Evolutionary conservation across 2,888 invertebrate species (phyloP), one percentile per base, ranked within the genome.

Genomic region (Leptogaster cylindrica): DNA sequence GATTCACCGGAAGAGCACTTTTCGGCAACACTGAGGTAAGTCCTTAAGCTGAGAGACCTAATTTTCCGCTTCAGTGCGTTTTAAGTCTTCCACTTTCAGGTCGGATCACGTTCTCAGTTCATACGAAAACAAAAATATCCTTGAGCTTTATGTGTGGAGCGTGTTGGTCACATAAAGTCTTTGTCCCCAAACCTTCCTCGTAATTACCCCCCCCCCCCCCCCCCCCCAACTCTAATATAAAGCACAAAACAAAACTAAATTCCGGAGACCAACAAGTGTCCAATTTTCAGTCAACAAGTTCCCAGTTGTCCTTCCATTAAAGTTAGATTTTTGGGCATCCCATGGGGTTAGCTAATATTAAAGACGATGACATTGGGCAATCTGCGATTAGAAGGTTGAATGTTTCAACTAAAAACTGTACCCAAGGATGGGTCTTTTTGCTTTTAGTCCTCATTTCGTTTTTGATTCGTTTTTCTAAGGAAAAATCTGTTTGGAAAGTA

Each of bases 101-200:
- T 52, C 58, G 52, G 46, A 65, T 68, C 68, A 68, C 68, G 68
- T 68, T 65, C 48, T 44, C 41, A 31, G 52, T 14, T 10, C 52
- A 14, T 8, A 10, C 12, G 14, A 33, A 1, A 2, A 52, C 20
- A 41, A 27, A 25, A 68, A 52, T 50, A n/a, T n/a, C n/a, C n/a
- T 41, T 27, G 50, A 55, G 65, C 65, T 68, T 68, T 68, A 68
- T 68, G 68, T 65, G 65, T 68, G 50, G 39, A 52, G 65, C 68
- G 68, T 68, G 68, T 65, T 68, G 65, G 68, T 65, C 68, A 68
- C 58, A 58, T 65, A 68, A 36, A 58, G 39, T 14, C 23, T n/a
- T n/a, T 23, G 10, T 27, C 58, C 58, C 58, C 12, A 39, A 58
- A 41, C 41, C 39, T 25, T 36, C 23, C 18, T 52, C 58, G 58